These are phyloP conservation scores for Vulpes ferrilata DNA, from an alignment of 2,113 vertebrate species.

Conservation along the genomic window DNA sequence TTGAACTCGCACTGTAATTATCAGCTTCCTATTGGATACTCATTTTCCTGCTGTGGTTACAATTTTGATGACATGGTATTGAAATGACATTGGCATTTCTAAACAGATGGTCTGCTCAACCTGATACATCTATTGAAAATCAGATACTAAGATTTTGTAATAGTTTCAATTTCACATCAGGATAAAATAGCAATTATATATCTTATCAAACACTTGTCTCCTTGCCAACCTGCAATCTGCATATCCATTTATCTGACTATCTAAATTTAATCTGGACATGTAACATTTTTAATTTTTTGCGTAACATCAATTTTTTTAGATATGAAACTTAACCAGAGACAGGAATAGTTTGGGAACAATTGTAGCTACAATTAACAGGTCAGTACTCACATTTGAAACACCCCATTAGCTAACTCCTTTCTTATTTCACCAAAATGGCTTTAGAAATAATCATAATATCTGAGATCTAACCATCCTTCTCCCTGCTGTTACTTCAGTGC, in stretches of 20 bases:
- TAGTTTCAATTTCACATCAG: background rate
- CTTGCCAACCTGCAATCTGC: background rate
- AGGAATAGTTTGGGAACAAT: background rate
- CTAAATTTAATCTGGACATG: background rate
- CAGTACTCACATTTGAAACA: background rate
- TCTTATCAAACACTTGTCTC: background rate
- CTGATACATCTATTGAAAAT: background rate
- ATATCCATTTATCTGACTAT: background rate
- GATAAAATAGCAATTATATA: background rate
- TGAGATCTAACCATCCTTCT: background rate
- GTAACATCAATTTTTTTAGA: background rate
- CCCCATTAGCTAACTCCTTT: background rate
- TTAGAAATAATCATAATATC: background rate
- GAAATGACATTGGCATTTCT: background rate
- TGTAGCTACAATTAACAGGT: background rate
- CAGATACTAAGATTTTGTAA: background rate
- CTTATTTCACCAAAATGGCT: slow-evolving; percentile 1
- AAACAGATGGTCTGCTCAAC: background rate
- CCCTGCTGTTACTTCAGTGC: background rate
- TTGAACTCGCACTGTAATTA: slow-evolving; percentile 20
- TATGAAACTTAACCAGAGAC: background rate
- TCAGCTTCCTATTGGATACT: background rate
- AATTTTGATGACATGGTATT: background rate
- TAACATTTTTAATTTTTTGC: slow-evolving; percentile 8
- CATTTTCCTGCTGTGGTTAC: background rate